These are phyloP conservation scores for Scyliorhinus canicula DNA, from an alignment of 2,797 vertebrate genomes.

Conservation along the genomic window DNA sequence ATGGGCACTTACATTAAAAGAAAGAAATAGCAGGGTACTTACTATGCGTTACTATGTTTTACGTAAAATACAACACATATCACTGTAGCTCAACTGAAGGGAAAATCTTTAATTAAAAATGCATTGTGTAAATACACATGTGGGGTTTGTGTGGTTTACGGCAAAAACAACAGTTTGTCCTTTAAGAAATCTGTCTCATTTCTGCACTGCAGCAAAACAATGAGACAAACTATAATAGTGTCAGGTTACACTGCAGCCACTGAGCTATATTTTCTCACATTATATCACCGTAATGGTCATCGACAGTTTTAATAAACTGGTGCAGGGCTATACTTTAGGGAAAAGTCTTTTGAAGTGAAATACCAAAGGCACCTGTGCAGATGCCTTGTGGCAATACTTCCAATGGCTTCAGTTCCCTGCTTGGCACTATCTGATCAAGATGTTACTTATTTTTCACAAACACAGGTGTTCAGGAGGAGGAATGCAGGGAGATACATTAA, in stretches of 20 bases:
- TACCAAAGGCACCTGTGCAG: not conserved
- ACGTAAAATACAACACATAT: not conserved
- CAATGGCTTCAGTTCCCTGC: not conserved
- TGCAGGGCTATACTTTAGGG: not conserved
- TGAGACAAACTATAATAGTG: not conserved
- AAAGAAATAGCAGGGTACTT: not conserved
- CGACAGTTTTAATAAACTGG: not conserved
- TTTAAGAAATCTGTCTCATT: not conserved
- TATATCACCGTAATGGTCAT: constrained; percentile 18
- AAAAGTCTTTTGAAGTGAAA: constrained; percentile 19
- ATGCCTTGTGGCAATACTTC: not conserved
- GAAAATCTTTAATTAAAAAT: not conserved
- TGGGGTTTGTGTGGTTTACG: not conserved
- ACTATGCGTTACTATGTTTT: not conserved
- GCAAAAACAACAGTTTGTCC: not conserved
- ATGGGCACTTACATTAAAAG: not conserved
- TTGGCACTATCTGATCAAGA: not conserved
- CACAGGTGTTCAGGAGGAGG: constrained; percentile 8
- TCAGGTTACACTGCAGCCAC: not conserved
- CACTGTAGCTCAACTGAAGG: not conserved
- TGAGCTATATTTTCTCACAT: not conserved
- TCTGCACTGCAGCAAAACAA: not conserved
- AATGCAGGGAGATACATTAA: not conserved
- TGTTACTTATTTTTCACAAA: not conserved
- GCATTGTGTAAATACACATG: not conserved